Percentiles rank a stretch among this genome's conserved stretches.
These are phyloP conservation scores for Albula glossodonta DNA, from an alignment of 2,113 vertebrate genomes.

Conservation along the genomic window DNA sequence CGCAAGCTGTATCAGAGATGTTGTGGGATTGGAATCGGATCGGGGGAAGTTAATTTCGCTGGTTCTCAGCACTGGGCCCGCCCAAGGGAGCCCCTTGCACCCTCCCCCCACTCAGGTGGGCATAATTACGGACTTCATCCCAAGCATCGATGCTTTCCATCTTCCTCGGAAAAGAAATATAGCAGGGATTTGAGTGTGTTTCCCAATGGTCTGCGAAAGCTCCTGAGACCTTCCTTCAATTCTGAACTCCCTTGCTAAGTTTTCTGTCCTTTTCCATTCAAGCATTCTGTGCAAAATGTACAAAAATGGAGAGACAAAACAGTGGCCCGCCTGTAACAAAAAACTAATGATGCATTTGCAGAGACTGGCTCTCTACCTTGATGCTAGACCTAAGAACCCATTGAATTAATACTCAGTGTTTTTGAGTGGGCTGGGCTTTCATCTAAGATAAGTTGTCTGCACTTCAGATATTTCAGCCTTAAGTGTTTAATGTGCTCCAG, in stretches of 20 bases:
- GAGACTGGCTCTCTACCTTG: neutral
- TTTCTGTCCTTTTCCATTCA: neutral
- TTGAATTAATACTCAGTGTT: neutral
- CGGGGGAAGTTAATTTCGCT: neutral
- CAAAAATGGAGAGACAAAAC: neutral
- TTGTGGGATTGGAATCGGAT: neutral
- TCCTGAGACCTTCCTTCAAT: neutral
- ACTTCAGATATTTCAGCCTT: neutral
- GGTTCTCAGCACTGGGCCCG: neutral
- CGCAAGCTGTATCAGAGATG: neutral
- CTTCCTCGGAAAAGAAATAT: neutral
- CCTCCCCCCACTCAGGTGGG: neutral
- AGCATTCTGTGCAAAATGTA: neutral
- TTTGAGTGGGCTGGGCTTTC: neutral
- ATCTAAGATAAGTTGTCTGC: neutral
- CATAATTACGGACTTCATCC: neutral
- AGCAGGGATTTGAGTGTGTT: neutral
- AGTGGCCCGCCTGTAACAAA: neutral
- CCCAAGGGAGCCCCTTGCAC: neutral
- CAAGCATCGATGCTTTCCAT: neutral
- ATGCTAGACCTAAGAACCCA: neutral
- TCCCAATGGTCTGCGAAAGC: neutral
- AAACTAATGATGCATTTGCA: neutral
- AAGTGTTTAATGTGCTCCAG: neutral
- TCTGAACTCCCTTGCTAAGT: neutral